Evolutionary conservation across 2,797 vertebrate genomes (phyloP), one percentile per base, ranked within the genome.

Genomic region (Fratercula arctica): DNA sequence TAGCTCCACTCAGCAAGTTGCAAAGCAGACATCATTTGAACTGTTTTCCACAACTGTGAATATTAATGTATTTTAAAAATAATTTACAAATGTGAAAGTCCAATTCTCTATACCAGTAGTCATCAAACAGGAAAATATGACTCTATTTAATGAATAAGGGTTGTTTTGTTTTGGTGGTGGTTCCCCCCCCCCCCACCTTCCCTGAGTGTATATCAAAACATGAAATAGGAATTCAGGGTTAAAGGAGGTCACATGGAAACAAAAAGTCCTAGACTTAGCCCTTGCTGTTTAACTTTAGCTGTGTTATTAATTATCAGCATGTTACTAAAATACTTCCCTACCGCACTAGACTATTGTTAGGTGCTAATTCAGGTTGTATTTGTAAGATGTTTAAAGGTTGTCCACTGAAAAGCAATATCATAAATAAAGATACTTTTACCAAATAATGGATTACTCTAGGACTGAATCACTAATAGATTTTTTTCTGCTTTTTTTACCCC

Each of bases 401-500:
- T 69, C 28, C 39, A 67, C 4, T 74, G 41, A 56, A 94, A 95
- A 85, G 3, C 43, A 89, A 18, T 13, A 35, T 9, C 3, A 6
- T 9, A 64, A 75, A 18, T 37, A 72, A 66, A 74, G 11, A 72
- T 18, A 78, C 5, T 63, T 90, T 51, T 25, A 69, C 12, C 19
- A 91, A 80, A 19, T 31, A 68, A 45, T 6, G 64, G 17, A 59
- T 78, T n/a, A 76, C 16, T 16, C 1, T 29, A 57, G 26, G 23
- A 51, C 31, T 64, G 56, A 63, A 68, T 37, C 3, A 76, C 31
- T 73, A 45, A 48, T 1, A 50, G 6, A 53, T 2, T 18, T 51
- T 35, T 53, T 83, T n/a, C 31, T 70, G 10, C 3, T 10, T 31
- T 17, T 16, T 1, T 0, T 1, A 9, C 5, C 3, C 1, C 2